Conservation (phyloP, 1,140 invertebrate genomes). For the Bathynomus jamesi region DNA sequence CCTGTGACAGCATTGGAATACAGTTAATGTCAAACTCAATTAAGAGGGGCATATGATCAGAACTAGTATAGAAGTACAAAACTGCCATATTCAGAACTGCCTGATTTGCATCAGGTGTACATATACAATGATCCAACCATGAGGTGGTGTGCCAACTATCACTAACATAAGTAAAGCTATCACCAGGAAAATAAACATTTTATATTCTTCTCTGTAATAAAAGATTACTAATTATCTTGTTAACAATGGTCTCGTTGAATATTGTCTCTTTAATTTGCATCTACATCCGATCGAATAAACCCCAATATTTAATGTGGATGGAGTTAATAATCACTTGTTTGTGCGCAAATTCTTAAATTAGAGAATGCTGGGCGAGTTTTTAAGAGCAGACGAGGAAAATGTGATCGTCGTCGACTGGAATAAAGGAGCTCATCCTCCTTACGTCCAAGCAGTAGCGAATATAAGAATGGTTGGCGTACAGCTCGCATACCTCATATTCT, state of each 20-base stretch:
- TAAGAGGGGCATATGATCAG: too few species aligned
- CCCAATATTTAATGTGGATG: background rate
- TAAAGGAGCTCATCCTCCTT: slow-evolving; percentile 71
- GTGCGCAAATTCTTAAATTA: background rate
- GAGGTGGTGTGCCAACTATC: too few species aligned
- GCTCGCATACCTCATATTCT: slow-evolving; percentile 59
- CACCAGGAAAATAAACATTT: background rate
- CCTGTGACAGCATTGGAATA: too few species aligned
- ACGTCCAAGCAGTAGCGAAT: slow-evolving; percentile 82
- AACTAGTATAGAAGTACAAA: too few species aligned
- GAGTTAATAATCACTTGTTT: background rate
- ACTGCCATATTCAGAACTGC: too few species aligned
- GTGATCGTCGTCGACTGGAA: slow-evolving; percentile 78
- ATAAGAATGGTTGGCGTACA: slow-evolving; percentile 76
- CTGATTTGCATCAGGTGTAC: too few species aligned
- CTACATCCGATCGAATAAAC: background rate
- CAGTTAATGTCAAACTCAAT: too few species aligned
- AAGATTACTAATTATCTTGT: too few species aligned
- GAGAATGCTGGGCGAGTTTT: slow-evolving; percentile 2
- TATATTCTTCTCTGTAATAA: background rate
- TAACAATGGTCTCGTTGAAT: too few species aligned
- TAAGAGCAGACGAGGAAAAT: slow-evolving; percentile 50
- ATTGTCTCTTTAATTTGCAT: background rate
- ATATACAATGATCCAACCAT: too few species aligned
- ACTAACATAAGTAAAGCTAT: background rate